Evolutionary conservation across 2,797 vertebrate genomes (phyloP), one percentile per base, ranked within the genome.

Genomic region (Numenius phaeopus): DNA sequence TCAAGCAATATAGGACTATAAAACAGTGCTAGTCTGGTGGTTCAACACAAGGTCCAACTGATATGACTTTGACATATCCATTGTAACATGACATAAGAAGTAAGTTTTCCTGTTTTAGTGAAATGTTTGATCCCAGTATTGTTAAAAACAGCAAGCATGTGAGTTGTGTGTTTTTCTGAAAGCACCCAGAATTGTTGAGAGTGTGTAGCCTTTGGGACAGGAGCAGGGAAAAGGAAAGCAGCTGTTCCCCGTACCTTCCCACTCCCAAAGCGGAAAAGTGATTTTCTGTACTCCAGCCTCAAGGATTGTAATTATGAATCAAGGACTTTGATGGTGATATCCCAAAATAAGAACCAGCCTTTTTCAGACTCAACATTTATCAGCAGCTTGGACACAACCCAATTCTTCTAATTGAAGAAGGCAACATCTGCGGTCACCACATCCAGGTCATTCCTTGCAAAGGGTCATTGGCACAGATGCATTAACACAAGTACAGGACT

Each of bases 351-450:
- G 59, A 93, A 92, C 44, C 50, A 90, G 52, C 44, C 67, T 2
- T 93, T 96, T 97, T 94, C 81, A 90, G 83, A 79, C 93, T 89
- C 88, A 71, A 88, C 75, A 92, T 67, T 89, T 95, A 92, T 84
- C 86, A 90, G 80, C 70, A 94, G 10, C 59, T 93, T 96, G 93
- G 88, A 90, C 47, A 59, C 21, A 70, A 52, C 85, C 90, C 96
- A 97, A 2, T 26, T 64, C 78, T 66, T 87, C 64, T 92, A 91
- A 91, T 1, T 88, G 91, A 86, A 80, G 61, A 44, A 57, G 52
- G 61, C 78, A 96, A 83, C 47, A 93, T 87, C 94, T 93, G 75
- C 8, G 5, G 86, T 75, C 90, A 89, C 30, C n/a, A 73, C 64
- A 73, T 71, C 37, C 67, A 71, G 67, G 37, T 82, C 71, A 20